Evolutionary conservation across 2,797 vertebrate species (phyloP), one percentile per base, ranked within the genome.

Genomic region (Potorous gilbertii): DNA sequence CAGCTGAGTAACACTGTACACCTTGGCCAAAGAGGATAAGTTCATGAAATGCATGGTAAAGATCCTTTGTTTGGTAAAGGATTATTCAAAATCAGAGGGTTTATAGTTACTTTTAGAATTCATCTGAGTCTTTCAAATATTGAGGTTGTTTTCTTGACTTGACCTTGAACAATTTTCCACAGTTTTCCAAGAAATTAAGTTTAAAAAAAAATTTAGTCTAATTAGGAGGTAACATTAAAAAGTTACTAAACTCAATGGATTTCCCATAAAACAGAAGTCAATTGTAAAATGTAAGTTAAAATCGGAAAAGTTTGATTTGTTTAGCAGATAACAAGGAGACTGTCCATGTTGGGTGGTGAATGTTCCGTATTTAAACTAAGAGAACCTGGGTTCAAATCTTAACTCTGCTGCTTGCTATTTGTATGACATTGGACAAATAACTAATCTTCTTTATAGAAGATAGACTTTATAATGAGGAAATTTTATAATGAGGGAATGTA

Each of bases 251-350:
- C 62, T 94, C 66, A 91, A 91, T 66, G 52, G 9, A 57, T 93
- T 95, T 92, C 1, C 2, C 92, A 94, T 90, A 56, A 94, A 96
- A 95, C 55, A 29, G 66, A 93, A 95, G 93, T 93, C 54, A 92
- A 34, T 55, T 92, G 18, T 91, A 50, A 6, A 2, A 4, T 95
- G 4, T 18, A 46, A 87, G 21, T 90, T 56, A 93, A 95, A 96
- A 54, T 12, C 40, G 66, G 1, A 0, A 29, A 91, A 54, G 6
- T 62, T 93, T 56, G 2, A 10, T 81, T 96, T 96, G 4, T 31
- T 91, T 55, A 94, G 54, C 54, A 3, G 90, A 1, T 29, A 55
- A 92, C 46, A 95, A 27, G 40, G 21, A 50, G 40, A 50, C 40
- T 87, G 21, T 18, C 90, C 62, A 90, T 94, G 24, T 5, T 92